phyloP scores from a whole-genome alignment of 2,113 vertebrate species.

The Mormyrus iriodes region DNA sequence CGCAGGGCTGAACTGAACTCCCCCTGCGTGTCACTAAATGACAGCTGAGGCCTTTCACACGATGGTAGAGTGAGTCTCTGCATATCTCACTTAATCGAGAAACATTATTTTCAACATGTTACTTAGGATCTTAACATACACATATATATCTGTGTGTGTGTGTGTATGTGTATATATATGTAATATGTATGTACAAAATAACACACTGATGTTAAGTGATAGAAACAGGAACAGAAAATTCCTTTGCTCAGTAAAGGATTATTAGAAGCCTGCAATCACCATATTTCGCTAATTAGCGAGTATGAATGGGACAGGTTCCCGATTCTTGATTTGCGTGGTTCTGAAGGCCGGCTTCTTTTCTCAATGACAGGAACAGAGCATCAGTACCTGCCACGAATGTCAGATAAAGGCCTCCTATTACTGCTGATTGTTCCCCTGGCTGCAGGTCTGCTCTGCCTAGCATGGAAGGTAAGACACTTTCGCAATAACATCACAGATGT shows the following conservation, averaged over 20 bases:
- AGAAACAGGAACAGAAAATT: not conserved
- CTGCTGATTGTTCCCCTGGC: conserved; percentile 58
- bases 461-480: conserved; percentile 59
- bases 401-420: conserved; percentile 59
- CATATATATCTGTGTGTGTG: no score
- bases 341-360: not conserved
- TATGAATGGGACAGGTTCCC: not conserved
- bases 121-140: not conserved
- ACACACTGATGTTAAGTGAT: no score
- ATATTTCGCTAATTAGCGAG: not conserved
- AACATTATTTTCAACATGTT: not conserved
- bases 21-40: not conserved
- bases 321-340: not conserved
- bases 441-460: conserved; percentile 52
- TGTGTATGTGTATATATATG: no score
- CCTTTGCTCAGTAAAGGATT: not conserved
- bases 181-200: no score
- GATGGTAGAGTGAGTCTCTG: not conserved
- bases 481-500: conserved; percentile 11
- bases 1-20: no score
- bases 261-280: not conserved
- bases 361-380: conserved; percentile 22
- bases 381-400: conserved; percentile 36
- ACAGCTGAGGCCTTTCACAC: not conserved
- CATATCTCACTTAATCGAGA: not conserved